A percentile compares a stretch with the other conserved stretches of the same genome.
Evolutionary conservation across 2,888 invertebrate genomes (phyloP).

Genomic region (Ametastegia equiseti): DNA sequence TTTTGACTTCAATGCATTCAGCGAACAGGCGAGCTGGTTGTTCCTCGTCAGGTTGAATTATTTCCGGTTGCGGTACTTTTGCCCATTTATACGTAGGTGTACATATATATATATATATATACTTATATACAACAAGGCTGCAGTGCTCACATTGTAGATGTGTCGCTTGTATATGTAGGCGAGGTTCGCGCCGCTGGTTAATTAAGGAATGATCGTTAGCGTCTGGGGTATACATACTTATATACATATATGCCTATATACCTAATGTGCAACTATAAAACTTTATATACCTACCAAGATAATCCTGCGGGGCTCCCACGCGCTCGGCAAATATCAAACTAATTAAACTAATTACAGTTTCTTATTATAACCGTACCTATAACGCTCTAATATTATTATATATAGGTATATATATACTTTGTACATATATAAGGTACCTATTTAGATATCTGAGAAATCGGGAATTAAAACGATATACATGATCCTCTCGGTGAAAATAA

Average conservation of each 20-base stretch:
- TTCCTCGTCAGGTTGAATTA: constrained; percentile 58
- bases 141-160: neutral
- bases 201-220: constrained; percentile 65
- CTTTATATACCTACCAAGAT: constrained; percentile 44
- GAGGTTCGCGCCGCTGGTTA: constrained; percentile 57
- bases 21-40: neutral
- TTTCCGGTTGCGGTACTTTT: constrained; percentile 69
- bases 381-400: neutral
- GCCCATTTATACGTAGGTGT: constrained; percentile 46
- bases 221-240: constrained; percentile 34
- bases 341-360: constrained; percentile 56
- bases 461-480: neutral
- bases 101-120: neutral
- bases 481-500: neutral
- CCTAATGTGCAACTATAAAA: neutral
- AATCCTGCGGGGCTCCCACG: constrained; percentile 54
- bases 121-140: no score
- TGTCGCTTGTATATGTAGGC: neutral
- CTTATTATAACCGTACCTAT: constrained; percentile 12
- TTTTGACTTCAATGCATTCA: constrained; percentile 17
- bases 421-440: neutral
- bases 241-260: no score
- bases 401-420: neutral
- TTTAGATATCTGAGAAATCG: neutral
- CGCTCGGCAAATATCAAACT: constrained; percentile 55